Percentiles rank a stretch among this genome's conserved stretches.
Evolutionary conservation across 1,140 invertebrate species (phyloP).

Genomic region (Meloidogyne exigua): DNA sequence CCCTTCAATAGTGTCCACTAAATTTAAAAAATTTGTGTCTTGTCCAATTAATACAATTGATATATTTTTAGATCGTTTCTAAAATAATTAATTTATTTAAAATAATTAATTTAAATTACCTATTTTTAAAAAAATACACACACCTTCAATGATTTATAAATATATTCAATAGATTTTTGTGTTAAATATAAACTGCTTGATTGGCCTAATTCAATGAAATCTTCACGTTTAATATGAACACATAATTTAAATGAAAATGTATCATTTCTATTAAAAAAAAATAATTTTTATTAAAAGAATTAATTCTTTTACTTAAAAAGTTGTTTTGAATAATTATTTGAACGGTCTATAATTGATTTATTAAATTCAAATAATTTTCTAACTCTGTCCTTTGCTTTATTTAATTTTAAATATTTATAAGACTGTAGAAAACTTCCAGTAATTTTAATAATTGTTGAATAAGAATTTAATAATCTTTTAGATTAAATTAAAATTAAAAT

Average conservation of each 20-base stretch:
- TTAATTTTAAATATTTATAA: not conserved
- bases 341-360: not conserved
- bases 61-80: not conserved
- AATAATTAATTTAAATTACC: not conserved
- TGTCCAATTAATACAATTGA: conserved; percentile 4
- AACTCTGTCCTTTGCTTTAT: not conserved
- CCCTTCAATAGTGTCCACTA: not conserved
- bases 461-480: not conserved
- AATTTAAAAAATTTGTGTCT: not conserved
- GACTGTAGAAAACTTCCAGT: not conserved
- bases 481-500: not conserved
- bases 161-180: not conserved
- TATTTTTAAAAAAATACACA: not conserved
- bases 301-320: not conserved
- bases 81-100: not conserved
- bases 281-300: not conserved
- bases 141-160: not conserved
- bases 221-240: not conserved
- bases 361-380: conserved; percentile 2
- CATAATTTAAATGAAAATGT: conserved; percentile 1
- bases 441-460: not conserved
- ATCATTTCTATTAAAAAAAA: not conserved
- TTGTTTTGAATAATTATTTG: not conserved
- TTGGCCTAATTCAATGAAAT: not conserved
- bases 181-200: not conserved